Evolutionary conservation across 2,113 vertebrate species (phyloP), one percentile per base, ranked within the genome.

Genomic region (Triplophysa siluroides): DNA sequence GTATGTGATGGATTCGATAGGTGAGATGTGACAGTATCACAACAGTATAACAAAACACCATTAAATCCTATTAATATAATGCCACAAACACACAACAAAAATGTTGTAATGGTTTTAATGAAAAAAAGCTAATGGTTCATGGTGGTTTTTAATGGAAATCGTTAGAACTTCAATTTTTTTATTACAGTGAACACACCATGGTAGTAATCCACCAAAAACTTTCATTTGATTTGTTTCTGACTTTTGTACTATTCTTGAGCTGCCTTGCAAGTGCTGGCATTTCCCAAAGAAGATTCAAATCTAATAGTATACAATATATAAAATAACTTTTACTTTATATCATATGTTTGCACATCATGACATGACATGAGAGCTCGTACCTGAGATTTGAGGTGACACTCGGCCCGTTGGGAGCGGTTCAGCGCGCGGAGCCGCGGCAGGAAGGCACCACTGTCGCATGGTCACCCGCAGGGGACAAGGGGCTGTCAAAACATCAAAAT

Each of bases 371-470:
- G 24, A 33, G 10, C 38, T 19, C 63, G 85, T 89, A 94, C 93
- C 93, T 91, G 92, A 45, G 14, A 91, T 88, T 79, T 90, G 90
- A 66, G 92, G 91, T 12, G 92, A 92, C 84, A 88, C 82, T 69
- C 91, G 87, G 86, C 90, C 92, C 83, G 87, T 83, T 26, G 92
- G 92, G 88, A 92, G 90, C 63, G 92, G 91, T 78, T 92, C 92
- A 26, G 91, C 77, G 86, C 92, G 90, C 43, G 90, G 92, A 89
- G 91, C 91, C 91, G 92, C 92, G 62, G 89, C 88, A 87, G 92
- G 90, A 87, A 93, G 92, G 78, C 92, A 91, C 92, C 92, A 93
- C 91, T 94, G 93, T 86, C 93, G 92, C 93, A 94, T 94, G 93
- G 83, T 83, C 88, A 87, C 83, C 72, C 71, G 83, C 89, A 71